Evolutionary conservation across 2,113 vertebrate genomes (phyloP), one percentile per base, ranked within the genome.

Genomic region (Tychaedon coryphoeus): DNA sequence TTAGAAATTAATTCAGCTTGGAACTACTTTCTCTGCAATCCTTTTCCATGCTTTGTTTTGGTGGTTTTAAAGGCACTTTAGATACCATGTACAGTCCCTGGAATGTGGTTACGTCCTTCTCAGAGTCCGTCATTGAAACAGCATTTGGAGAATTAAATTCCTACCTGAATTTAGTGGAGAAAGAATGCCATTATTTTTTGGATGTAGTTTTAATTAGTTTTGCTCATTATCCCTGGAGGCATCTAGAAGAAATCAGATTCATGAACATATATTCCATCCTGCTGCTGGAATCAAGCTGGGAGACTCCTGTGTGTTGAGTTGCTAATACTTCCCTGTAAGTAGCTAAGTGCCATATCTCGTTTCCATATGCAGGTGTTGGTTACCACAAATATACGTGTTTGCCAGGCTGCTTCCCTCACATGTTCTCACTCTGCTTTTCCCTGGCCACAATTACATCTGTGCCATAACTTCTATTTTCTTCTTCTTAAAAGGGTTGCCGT

Each of bases 401-500:
- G 45, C 45, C 24, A 25, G 14, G 33, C 38, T 66, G 18, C 36
- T 86, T 14, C 14, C 43, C 53, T 75, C 17, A 43, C 25, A 10
- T 25, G 20, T 43, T 58, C 51, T 86, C 53, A 10, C 17, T 51
- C 53, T 22, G 11, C 18, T 60, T 60, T 51, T 60, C 18, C 50
- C 45, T 33, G 62, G 36, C 45, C 28, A 31, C 45, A 43, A 5
- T 58, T 67, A 34, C 20, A 17, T 31, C 36, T 50, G 20, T 4
- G 1, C 43, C 20, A 12, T 36, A 67, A 18, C 6, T 31, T 67
- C 3, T 22, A 14, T 51, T 45, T 47, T 85, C 24, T 34, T 40
- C 24, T 50, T 54, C 17, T 47, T 36, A 25, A 33, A 43, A 33
- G 14, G 0, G 0, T 36, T 31, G 17, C 14, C 0, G 0, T 31